Base-by-base conservation (phyloP, 2,888 invertebrate species). In the Emmelina monodactyla region DNA sequence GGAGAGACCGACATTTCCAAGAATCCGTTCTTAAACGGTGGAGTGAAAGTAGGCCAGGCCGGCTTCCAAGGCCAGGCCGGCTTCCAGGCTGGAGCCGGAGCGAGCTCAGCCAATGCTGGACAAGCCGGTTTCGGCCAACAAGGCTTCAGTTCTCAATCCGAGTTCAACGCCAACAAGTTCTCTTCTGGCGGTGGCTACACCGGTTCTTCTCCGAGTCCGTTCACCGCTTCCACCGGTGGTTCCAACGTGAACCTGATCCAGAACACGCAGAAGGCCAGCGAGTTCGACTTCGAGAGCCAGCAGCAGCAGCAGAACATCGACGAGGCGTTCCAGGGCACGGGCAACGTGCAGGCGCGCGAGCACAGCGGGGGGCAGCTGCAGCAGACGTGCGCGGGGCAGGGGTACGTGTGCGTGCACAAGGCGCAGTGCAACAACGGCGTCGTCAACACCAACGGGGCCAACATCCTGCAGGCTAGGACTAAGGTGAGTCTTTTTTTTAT, bases 391-490 rank as follows among this genome's bases (percentile, higher is more conserved):
- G 68, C 66, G 40, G 86, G 84, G 1, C 65, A 75, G 33, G 84
- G 83, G 5, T 82, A 81, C 52, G 69, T 84, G 29, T 88, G 88
- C 55, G 86, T 87, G 1, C 63, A 73, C 1, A 84, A 82, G 41
- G 60, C 82, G 1, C 72, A 82, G 45, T 88, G 88, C 54, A 58
- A 73, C 41, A 83, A 86, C 40, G 88, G 88, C 14, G 79, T 84
- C 1, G 81, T 82, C 37, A 80, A 71, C 53, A 68, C 62, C 3
- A 76, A 80, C 38, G 81, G 78, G 7, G 73, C 71, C 22, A 76
- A 68, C 28, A 50, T 82, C 1, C 56, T 78, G 22, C 82, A 82
- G 48, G 73, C 79, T 2, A 78, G 70, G 37, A 71, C 70, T 37
- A 71, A 75, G 81, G 86, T 86, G 53, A 82, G 85, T 14, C 12